phyloP scores from a whole-genome alignment of 2,113 vertebrate species.

The Plecotus auritus region DNA sequence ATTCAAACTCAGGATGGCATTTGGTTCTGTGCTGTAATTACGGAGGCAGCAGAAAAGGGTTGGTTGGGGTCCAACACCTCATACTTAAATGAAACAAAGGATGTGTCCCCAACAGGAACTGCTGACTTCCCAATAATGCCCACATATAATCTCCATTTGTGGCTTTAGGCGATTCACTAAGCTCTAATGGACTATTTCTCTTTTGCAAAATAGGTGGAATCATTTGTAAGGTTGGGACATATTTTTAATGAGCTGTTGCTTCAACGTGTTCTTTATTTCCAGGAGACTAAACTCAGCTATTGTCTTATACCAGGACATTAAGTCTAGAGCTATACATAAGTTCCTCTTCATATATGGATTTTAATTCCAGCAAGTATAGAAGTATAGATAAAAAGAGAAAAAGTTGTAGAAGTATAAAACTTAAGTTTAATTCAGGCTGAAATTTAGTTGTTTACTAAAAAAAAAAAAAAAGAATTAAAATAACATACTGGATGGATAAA shows the following conservation, averaged over 20 bases:
- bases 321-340: not conserved
- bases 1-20: not conserved
- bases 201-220: not conserved
- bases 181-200: not conserved
- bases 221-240: not conserved
- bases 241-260: not conserved
- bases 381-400: not conserved
- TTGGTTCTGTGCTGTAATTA: not conserved
- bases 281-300: not conserved
- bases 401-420: not conserved
- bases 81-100: conserved; percentile 8
- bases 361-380: not conserved
- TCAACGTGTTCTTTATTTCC: not conserved
- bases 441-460: not conserved
- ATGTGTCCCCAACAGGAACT: not conserved
- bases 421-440: not conserved
- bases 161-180: not conserved
- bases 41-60: not conserved
- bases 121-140: not conserved
- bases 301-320: not conserved
- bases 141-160: not conserved
- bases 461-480: not conserved
- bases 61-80: not conserved
- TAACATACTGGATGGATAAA: not conserved
- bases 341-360: not conserved